Conservation (phyloP, 2,113 vertebrate genomes). For the Micromys minutus region DNA sequence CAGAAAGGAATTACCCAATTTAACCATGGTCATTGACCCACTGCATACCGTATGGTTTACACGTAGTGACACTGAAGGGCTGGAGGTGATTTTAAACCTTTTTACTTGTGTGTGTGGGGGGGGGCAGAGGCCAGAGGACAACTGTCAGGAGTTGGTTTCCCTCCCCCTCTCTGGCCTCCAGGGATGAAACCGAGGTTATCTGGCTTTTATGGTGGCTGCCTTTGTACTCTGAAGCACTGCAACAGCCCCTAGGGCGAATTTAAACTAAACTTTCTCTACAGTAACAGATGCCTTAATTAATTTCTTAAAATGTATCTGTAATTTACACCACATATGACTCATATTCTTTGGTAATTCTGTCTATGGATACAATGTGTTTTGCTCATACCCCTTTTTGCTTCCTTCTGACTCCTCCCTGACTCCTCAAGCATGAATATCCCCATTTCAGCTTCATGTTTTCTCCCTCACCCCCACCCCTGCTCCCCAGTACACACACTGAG, state of each 20-base stretch:
- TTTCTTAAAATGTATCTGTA: background rate
- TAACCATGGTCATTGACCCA: background rate
- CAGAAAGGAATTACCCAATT: background rate
- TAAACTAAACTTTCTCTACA: conserved; percentile 11
- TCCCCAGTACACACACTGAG: background rate
- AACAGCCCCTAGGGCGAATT: background rate
- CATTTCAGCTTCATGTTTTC: background rate
- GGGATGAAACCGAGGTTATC: background rate
- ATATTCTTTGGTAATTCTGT: background rate
- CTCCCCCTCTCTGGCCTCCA: background rate
- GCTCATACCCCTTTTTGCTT: background rate
- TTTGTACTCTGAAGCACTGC: background rate
- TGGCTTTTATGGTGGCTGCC: background rate
- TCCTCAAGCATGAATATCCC: background rate
- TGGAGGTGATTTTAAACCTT: background rate
- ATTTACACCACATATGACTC: no score
- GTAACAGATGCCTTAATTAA: background rate
- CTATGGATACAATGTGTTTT: background rate
- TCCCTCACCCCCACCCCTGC: background rate
- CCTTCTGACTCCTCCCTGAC: background rate
- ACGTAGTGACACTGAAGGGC: background rate
- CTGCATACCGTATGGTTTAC: background rate
- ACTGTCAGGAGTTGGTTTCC: background rate
- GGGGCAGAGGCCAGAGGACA: background rate
- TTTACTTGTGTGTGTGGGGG: background rate